These are phyloP conservation scores for Aradophagus sp. DNA, from an alignment of 1,140 invertebrate species.

Conservation along the genomic window DNA sequence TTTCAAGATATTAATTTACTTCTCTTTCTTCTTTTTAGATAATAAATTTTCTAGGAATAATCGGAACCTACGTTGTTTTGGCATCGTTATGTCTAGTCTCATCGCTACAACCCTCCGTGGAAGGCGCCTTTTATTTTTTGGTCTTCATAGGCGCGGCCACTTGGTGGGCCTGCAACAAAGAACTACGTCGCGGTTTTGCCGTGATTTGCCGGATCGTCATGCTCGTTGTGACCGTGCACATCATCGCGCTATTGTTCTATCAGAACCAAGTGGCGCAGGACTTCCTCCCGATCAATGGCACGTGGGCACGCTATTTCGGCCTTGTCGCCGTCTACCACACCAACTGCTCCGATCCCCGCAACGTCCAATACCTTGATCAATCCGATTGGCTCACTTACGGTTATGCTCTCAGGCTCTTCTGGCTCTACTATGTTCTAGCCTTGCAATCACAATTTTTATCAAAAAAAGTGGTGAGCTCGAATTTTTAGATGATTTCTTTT, in stretches of 20 bases:
- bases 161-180: constrained; percentile 89
- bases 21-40: constrained; percentile 63
- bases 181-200: constrained; percentile 83
- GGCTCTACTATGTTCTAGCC: constrained; percentile 83
- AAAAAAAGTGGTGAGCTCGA: constrained; percentile 79
- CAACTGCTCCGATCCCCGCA: constrained; percentile 79
- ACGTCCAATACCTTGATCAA: constrained; percentile 76
- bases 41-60: constrained; percentile 67
- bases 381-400: constrained; percentile 83
- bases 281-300: constrained; percentile 80
- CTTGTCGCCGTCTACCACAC: constrained; percentile 78
- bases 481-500: background rate
- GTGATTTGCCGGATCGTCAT: constrained; percentile 82
- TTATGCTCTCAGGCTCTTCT: constrained; percentile 83
- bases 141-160: constrained; percentile 89
- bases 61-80: constrained; percentile 82
- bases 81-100: constrained; percentile 85
- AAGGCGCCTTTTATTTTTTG: constrained; percentile 89
- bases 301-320: constrained; percentile 83
- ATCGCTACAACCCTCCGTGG: constrained; percentile 84
- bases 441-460: constrained; percentile 82
- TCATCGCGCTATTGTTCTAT: constrained; percentile 86
- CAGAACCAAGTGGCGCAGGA: constrained; percentile 90
- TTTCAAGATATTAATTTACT: no score
- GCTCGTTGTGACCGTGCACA: constrained; percentile 84